Evolutionary conservation across 2,888 invertebrate species (phyloP).

Genomic region (Luffia ferchaultella): DNA sequence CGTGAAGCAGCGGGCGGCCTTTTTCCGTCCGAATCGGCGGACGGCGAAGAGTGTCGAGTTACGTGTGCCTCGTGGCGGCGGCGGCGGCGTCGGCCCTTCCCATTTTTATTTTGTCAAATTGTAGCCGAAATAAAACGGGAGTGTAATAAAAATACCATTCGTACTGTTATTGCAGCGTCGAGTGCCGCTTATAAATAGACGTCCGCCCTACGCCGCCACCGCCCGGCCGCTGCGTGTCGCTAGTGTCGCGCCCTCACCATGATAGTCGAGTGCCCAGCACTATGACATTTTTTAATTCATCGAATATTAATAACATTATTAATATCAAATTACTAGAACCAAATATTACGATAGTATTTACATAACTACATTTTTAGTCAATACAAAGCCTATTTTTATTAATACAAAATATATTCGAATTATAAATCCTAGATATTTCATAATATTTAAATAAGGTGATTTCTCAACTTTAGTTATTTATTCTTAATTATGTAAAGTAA

Average conservation of each 20-base stretch:
- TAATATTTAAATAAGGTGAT: too few species aligned
- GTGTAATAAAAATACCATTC: slow-evolving; percentile 61
- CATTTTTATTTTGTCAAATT: slow-evolving; percentile 66
- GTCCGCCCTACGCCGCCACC: slow-evolving; percentile 1
- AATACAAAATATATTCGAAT: too few species aligned
- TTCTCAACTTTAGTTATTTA: too few species aligned
- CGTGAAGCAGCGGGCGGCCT: too few species aligned
- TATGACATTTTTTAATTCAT: too few species aligned
- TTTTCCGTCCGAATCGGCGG: background rate
- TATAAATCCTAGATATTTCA: too few species aligned
- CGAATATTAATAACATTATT: background rate
- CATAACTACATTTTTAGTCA: too few species aligned
- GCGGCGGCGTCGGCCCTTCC: slow-evolving; percentile 33
- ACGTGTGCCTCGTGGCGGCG: slow-evolving; percentile 12
- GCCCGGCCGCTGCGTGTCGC: slow-evolving; percentile 3
- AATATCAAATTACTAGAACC: too few species aligned
- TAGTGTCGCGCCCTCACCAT: background rate
- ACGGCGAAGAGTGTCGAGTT: slow-evolving; percentile 25
- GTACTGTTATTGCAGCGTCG: slow-evolving; percentile 54
- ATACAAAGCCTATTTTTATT: too few species aligned
- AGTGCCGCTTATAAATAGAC: slow-evolving; percentile 7
- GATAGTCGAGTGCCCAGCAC: too few species aligned
- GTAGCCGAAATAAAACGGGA: slow-evolving; percentile 63
- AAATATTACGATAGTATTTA: too few species aligned
- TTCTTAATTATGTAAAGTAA: too few species aligned